Conservation (phyloP, 2,888 invertebrate genomes). For the Orgyia antiqua region DNA sequence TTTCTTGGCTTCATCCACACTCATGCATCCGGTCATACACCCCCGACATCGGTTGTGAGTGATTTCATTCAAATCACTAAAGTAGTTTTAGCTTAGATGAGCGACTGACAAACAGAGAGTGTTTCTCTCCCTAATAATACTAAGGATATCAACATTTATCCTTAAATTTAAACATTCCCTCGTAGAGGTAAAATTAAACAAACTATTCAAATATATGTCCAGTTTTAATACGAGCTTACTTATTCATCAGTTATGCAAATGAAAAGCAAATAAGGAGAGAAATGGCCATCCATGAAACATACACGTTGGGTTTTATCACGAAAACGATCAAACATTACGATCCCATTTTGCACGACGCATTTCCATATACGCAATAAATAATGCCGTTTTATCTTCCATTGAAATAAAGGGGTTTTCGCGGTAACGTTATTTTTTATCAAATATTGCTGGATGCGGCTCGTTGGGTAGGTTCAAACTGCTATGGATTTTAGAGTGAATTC, state of each 20-base stretch:
- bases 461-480: too few relatives aligned
- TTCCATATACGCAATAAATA: slow-evolving; percentile 60
- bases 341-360: slow-evolving; percentile 52
- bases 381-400: slow-evolving; percentile 45
- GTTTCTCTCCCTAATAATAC: too few relatives aligned
- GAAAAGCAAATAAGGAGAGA: slow-evolving; percentile 58
- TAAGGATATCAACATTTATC: too few relatives aligned
- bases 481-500: too few relatives aligned
- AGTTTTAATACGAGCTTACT: slow-evolving; percentile 41
- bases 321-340: slow-evolving; percentile 62
- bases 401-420: slow-evolving; percentile 32
- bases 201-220: slow-evolving; percentile 27
- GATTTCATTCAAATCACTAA: too few relatives aligned
- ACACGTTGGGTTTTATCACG: slow-evolving; percentile 50
- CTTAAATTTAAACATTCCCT: too few relatives aligned
- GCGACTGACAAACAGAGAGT: too few relatives aligned
- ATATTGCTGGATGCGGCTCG: slow-evolving; percentile 23
- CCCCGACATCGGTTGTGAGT: too few relatives aligned
- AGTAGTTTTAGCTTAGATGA: too few relatives aligned
- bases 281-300: slow-evolving; percentile 43
- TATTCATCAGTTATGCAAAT: slow-evolving; percentile 60
- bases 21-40: too few relatives aligned
- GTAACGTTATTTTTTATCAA: slow-evolving; percentile 19
- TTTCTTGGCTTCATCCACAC: too few relatives aligned
- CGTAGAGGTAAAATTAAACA: too few relatives aligned